phyloP scores from a whole-genome alignment of 2,797 vertebrate genomes.

The Buceros bicornis region DNA sequence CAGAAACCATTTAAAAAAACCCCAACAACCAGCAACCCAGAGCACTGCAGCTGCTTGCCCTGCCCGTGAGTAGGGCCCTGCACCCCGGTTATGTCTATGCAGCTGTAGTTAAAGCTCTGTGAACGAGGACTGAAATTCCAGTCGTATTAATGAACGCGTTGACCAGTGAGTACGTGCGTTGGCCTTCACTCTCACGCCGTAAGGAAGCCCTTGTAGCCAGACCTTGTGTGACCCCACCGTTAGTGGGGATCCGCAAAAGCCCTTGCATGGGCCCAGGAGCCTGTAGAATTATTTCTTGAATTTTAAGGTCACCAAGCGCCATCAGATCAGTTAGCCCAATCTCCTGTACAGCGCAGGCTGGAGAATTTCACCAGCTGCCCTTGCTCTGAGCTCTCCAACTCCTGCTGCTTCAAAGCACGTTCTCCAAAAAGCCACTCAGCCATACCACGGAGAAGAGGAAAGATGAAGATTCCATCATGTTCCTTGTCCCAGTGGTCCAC shows the following conservation, averaged over 20 bases:
- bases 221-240: neutral
- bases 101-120: neutral
- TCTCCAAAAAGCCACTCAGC: neutral
- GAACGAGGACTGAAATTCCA: neutral
- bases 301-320: neutral
- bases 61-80: neutral
- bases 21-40: neutral
- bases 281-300: neutral
- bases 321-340: neutral
- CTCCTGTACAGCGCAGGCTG: neutral
- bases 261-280: neutral
- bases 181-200: accelerated
- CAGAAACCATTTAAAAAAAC: conserved; percentile 8
- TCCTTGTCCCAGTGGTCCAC: neutral
- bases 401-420: neutral
- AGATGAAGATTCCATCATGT: neutral
- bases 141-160: accelerated
- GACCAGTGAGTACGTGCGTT: accelerated
- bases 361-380: neutral
- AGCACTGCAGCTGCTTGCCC: neutral
- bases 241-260: neutral
- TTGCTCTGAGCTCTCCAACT: neutral
- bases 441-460: neutral
- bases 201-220: neutral
- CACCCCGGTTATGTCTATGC: neutral